Base-by-base conservation (phyloP, 1,140 invertebrate genomes). In the Meloidogyne hapla region DNA sequence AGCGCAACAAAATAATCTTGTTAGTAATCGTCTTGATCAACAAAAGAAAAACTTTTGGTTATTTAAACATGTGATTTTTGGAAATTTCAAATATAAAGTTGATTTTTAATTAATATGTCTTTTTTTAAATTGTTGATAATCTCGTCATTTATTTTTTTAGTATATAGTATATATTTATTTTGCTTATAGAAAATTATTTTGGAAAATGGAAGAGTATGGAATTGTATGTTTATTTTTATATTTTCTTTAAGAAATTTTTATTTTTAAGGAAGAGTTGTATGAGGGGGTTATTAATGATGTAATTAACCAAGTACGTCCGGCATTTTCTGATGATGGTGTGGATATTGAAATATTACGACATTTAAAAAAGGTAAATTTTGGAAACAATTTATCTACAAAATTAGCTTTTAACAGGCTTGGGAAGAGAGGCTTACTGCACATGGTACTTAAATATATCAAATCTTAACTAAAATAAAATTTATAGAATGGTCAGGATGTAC, bases 301-400 rank as follows among this genome's bases (percentile, higher is more conserved):
- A 8, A 18, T 70, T 6, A 70, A n/a, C 9, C 4, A 45, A 18
- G 33, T 70, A 18, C 25, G 28, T 9, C 45, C 15, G 9, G 28
- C 38, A 1, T 70, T 70, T 70, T n/a, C n/a, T 8, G 69, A 70
- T 33, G 69, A 70, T 45, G 69, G 69, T 2, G 69, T 61, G 25
- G 69, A 70, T 61, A 70, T 45, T 45, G 69, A 70, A 45, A 61
- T 61, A 9, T 61, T 70, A 9, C 45, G 38, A 18, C 69, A 70
- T 45, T 23, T 45, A 6, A n/a, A 26, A 9, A 45, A 25, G 45
- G 67, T 68, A 38, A 18, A 18, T 8, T 68, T 25, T n/a, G n/a
- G 25, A 69, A 23, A 40, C 66, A 0, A 9, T 69, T 13, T 69
- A 23, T 25, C 25, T 12, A 48, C 18, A 1, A 15, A 45, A 15